Percentiles rank a stretch among this genome's conserved stretches.
Conservation (phyloP, 2,797 vertebrate species). For the Intellagama lesueurii region DNA sequence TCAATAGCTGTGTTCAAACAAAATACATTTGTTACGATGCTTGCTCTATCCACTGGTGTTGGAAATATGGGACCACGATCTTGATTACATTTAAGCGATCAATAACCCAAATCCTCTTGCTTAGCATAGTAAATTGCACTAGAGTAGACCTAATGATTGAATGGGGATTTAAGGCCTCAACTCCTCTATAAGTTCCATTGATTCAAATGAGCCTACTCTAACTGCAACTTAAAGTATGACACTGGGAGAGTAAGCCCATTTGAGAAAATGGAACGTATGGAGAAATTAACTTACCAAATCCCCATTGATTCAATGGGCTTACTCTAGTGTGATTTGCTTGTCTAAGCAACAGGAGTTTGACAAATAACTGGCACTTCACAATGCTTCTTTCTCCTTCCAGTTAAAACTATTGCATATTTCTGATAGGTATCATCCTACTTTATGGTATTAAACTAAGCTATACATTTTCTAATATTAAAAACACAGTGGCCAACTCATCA, state of each 20-base stretch:
- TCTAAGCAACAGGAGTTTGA: too few species aligned
- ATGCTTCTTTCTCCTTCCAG: neutral
- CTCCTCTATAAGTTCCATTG: too few species aligned
- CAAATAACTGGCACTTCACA: neutral
- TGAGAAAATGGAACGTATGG: too few species aligned
- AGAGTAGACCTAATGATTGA: too few species aligned
- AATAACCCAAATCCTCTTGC: neutral
- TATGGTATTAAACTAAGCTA: slow-evolving; percentile 58
- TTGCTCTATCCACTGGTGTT: neutral
- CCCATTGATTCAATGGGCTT: too few species aligned
- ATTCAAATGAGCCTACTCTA: too few species aligned
- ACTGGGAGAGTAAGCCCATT: too few species aligned
- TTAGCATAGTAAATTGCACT: too few species aligned
- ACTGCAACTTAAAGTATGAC: too few species aligned
- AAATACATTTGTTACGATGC: neutral
- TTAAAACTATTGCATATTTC: slow-evolving; percentile 55
- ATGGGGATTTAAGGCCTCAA: too few species aligned
- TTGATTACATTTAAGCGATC: slow-evolving; percentile 31
- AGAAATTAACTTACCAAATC: too few species aligned
- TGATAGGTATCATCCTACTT: slow-evolving; percentile 80
- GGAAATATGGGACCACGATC: neutral
- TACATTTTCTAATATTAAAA: slow-evolving; percentile 62
- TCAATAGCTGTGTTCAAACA: neutral
- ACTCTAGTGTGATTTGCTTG: too few species aligned
- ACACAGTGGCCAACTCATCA: neutral